A percentile compares a stretch with the other conserved stretches of the same genome.
These are phyloP conservation scores for Monomorium pharaonis DNA, from an alignment of 1,140 invertebrate genomes.

Conservation along the genomic window DNA sequence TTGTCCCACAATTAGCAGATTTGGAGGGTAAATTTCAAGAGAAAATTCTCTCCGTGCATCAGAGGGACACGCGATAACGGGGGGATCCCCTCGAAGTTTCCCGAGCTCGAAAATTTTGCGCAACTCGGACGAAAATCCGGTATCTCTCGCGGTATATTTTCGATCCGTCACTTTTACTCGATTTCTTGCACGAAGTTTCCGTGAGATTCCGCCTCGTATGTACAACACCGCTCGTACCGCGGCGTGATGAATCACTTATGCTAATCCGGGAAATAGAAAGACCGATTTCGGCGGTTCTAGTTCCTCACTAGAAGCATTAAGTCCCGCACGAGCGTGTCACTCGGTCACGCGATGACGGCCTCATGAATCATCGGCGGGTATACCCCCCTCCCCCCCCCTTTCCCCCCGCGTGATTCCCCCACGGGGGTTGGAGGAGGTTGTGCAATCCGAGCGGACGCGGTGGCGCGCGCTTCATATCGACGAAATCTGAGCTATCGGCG, in stretches of 20 bases:
- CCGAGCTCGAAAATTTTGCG: neutral
- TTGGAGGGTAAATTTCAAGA: too few relatives aligned
- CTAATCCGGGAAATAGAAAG: slow-evolving; percentile 25
- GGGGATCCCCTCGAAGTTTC: neutral
- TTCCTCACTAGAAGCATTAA: slow-evolving; percentile 13
- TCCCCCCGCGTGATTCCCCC: neutral
- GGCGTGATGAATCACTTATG: slow-evolving; percentile 48
- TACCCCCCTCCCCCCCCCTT: neutral
- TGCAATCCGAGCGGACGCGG: slow-evolving; percentile 28
- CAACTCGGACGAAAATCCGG: neutral
- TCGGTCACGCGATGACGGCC: slow-evolving; percentile 56
- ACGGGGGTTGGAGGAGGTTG: slow-evolving; percentile 6
- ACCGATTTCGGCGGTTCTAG: neutral
- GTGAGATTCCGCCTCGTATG: neutral
- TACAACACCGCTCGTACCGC: neutral
- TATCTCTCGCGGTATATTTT: too few relatives aligned
- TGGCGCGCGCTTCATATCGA: slow-evolving; percentile 46
- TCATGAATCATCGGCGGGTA: slow-evolving; percentile 55
- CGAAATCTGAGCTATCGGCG: slow-evolving; percentile 55
- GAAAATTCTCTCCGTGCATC: too few relatives aligned
- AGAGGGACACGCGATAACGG: neutral
- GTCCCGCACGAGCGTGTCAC: slow-evolving; percentile 44
- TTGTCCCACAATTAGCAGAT: too few relatives aligned
- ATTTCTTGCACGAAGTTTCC: neutral
- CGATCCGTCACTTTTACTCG: too few relatives aligned